Evolutionary conservation across 2,888 invertebrate genomes (phyloP), one percentile per base, ranked within the genome.

Genomic region (Zygaena filipendulae): DNA sequence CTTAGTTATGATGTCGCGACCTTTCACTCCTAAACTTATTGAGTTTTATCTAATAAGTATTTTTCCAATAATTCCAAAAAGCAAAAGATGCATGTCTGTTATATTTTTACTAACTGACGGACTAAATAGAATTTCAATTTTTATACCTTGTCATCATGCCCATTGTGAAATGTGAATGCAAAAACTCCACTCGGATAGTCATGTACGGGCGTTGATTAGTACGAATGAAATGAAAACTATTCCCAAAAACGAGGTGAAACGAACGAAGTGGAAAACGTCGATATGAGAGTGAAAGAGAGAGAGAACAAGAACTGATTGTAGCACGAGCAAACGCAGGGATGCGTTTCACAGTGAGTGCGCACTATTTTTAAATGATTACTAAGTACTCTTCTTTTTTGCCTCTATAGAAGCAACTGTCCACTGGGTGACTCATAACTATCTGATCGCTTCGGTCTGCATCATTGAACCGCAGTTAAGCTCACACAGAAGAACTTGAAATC

Each of bases 211-310:
- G 69, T 74, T 75, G 74, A 75, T 77, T 77, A 77, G 72, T 68
- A 55, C 58, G 57, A 56, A 51, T 52, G 64, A 60, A 70, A 71
- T 66, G 71, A 69, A 75, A 75, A 74, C 72, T 74, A 75, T 74
- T 69, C 66, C 64, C 66, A 56, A 70, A n/a, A n/a, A 72, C 63
- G 53, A 59, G 49, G 51, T 45, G 66, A 59, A 67, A 61, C 61
- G 68, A 74, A 64, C 69, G 71, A 71, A 67, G 71, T 59, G 72
- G 72, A 77, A 75, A 75, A 72, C 72, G 69, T 70, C 74, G 66
- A 74, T 75, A 75, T 67, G 63, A 57, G 56, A 51, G 59, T 49
- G 49, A 50, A 52, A 55, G 45, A n/a, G n/a, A n/a, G n/a, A n/a
- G n/a, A n/a, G n/a, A n/a, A n/a, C n/a, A 51, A 59, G 52, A 68